A percentile compares a stretch with the other conserved stretches of the same genome.
These are phyloP conservation scores for Lasioglossum morio DNA, from an alignment of 2,888 invertebrate genomes.

Conservation along the genomic window DNA sequence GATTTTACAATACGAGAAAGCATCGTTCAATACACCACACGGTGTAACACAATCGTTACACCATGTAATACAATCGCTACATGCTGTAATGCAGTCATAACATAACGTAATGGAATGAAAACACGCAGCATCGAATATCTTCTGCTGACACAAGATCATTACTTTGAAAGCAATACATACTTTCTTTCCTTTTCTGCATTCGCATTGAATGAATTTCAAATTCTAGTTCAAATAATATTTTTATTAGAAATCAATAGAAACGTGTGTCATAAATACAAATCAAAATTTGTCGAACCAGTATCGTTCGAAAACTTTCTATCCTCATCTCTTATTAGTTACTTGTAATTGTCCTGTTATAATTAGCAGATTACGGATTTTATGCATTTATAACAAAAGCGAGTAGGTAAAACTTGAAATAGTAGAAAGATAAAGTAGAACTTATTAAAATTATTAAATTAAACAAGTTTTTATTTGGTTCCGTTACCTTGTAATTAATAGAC, in stretches of 20 bases:
- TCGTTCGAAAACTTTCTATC: too few species aligned
- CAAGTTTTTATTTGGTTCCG: too few species aligned
- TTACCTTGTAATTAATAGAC: too few species aligned
- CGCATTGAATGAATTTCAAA: background rate
- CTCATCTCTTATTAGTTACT: too few species aligned
- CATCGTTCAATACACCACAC: background rate
- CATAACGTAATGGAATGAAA: slow-evolving; percentile 4
- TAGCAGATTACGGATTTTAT: too few species aligned
- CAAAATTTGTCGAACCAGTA: too few species aligned
- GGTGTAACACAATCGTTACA: slow-evolving; percentile 8
- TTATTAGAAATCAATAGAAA: background rate
- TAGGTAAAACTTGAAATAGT: too few species aligned
- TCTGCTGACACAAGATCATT: background rate
- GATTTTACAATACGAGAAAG: background rate
- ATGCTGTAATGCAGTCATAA: background rate
- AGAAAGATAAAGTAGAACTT: too few species aligned
- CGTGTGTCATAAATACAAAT: background rate
- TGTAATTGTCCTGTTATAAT: too few species aligned
- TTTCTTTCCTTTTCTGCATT: background rate
- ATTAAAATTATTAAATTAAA: too few species aligned
- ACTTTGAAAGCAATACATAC: background rate
- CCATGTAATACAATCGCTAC: slow-evolving; percentile 12
- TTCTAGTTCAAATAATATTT: background rate
- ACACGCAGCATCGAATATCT: slow-evolving; percentile 14
- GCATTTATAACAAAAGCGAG: too few species aligned